Evolutionary conservation across 2,113 vertebrate species (phyloP).

Genomic region (Calyptomena viridis): DNA sequence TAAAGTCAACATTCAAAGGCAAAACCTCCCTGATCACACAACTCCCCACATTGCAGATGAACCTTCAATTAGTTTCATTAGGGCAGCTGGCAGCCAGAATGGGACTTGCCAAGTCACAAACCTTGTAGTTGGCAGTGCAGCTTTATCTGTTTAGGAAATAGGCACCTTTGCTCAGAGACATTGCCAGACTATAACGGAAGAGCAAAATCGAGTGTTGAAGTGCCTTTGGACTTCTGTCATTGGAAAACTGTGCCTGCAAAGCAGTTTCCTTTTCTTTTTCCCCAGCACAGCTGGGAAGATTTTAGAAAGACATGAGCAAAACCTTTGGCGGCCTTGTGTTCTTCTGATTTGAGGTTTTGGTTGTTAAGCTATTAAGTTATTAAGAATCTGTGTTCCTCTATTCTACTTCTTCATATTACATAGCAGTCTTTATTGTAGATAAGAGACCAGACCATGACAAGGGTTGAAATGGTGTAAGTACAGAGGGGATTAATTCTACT

Average conservation of each 20-base stretch:
- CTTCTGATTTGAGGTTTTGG: background rate
- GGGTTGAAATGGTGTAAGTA: background rate
- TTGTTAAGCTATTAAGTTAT: background rate
- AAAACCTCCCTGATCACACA: background rate
- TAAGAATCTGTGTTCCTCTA: background rate
- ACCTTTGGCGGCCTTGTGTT: background rate
- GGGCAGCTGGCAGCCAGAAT: background rate
- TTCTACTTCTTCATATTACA: background rate
- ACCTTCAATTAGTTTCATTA: conserved; percentile 28
- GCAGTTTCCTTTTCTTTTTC: background rate
- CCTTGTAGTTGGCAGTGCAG: background rate
- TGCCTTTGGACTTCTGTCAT: background rate
- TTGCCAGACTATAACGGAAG: background rate
- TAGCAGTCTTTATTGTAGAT: background rate
- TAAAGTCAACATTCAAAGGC: conserved; percentile 23
- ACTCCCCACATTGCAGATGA: background rate
- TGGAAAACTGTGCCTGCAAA: background rate
- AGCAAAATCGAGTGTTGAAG: background rate
- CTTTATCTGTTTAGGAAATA: background rate
- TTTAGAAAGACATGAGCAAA: background rate
- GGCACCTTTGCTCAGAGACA: background rate
- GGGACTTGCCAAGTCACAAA: background rate
- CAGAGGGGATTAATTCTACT: background rate
- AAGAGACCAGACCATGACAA: background rate
- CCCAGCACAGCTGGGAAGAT: background rate